Conservation (phyloP, 1,140 invertebrate genomes). For the Heterodera schachtii region DNA sequence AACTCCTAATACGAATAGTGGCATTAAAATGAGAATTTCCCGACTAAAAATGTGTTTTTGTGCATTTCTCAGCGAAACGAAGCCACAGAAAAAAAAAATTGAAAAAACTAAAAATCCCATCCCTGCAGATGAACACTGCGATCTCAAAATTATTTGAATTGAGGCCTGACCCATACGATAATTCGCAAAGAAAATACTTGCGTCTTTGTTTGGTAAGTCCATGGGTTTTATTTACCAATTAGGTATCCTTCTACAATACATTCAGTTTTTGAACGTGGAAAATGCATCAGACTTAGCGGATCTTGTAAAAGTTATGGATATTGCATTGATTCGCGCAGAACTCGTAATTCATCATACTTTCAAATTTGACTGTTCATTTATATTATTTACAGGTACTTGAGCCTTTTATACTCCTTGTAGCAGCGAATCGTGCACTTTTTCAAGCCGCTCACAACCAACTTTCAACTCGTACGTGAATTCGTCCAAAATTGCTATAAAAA, state of each 20-base stretch:
- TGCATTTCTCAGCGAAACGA: no score
- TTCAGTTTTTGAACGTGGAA: slow-evolving; percentile 55
- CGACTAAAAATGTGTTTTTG: no score
- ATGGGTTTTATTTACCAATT: no score
- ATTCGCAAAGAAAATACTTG: slow-evolving; percentile 23
- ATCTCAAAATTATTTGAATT: slow-evolving; percentile 25
- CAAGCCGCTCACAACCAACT: slow-evolving; percentile 62
- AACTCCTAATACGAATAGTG: no score
- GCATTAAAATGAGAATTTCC: no score
- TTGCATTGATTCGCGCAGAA: slow-evolving; percentile 59
- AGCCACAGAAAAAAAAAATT: no score
- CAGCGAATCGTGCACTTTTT: slow-evolving; percentile 60
- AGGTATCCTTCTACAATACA: slow-evolving; percentile 21
- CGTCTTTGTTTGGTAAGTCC: slow-evolving; percentile 27
- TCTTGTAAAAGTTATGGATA: slow-evolving; percentile 59
- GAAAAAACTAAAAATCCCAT: no score
- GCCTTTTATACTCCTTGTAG: slow-evolving; percentile 59
- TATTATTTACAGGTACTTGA: slow-evolving; percentile 52
- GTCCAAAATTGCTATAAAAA: no score
- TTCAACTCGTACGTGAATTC: slow-evolving; percentile 38
- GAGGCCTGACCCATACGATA: slow-evolving; percentile 25
- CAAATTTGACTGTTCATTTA: slow-evolving; percentile 15
- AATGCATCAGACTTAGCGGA: slow-evolving; percentile 57
- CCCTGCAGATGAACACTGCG: slow-evolving; percentile 2
- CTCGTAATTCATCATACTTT: slow-evolving; percentile 45